phyloP scores from a whole-genome alignment of 2,113 vertebrate genomes.

The Pelusios castaneus region DNA sequence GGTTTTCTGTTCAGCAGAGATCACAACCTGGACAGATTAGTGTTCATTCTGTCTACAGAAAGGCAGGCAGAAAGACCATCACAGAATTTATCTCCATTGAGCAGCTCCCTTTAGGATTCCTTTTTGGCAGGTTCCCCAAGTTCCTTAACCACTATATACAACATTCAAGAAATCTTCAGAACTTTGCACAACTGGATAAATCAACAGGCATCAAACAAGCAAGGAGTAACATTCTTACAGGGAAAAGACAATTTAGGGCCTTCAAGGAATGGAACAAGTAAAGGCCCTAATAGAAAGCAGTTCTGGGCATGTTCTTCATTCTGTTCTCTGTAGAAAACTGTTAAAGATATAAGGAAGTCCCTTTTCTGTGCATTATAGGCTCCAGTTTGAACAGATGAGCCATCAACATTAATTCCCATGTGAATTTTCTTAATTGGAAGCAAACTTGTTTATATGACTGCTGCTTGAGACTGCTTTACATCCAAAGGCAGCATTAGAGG shows the following conservation, averaged over 20 bases:
- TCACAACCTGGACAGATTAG: background rate
- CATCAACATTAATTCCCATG: background rate
- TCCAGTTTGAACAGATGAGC: background rate
- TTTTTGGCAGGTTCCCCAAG: background rate
- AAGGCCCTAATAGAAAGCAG: background rate
- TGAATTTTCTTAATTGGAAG: background rate
- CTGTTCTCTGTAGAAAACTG: background rate
- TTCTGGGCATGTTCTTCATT: background rate
- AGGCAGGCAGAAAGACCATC: background rate
- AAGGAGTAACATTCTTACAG: background rate
- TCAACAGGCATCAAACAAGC: background rate
- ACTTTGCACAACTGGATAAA: background rate
- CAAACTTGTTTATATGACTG: background rate
- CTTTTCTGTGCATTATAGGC: background rate
- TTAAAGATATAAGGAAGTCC: background rate
- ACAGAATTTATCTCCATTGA: background rate
- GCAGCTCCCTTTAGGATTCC: background rate
- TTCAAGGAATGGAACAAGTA: background rate
- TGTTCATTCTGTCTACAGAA: background rate
- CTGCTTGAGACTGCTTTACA: background rate
- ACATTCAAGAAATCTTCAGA: background rate
- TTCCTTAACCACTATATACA: background rate
- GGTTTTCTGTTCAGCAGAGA: background rate
- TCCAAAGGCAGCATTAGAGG: background rate
- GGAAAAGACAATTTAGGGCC: background rate